A percentile compares a stretch with the other conserved stretches of the same genome.
These are phyloP conservation scores for Adela reaumurella DNA, from an alignment of 2,888 invertebrate species.

Conservation along the genomic window DNA sequence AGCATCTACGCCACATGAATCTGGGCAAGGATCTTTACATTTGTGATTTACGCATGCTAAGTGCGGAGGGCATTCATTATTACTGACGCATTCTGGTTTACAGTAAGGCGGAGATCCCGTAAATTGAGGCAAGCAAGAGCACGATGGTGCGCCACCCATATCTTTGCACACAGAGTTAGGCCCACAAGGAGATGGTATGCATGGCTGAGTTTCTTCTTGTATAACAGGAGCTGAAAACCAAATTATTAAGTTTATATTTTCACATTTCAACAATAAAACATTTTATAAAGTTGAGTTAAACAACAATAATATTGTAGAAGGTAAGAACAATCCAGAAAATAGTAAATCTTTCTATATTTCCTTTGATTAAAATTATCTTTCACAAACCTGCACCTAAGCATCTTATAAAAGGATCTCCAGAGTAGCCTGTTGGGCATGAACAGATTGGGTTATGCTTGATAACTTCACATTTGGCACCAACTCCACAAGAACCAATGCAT, in stretches of 20 bases:
- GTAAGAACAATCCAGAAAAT: too few species aligned
- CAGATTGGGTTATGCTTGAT: slow-evolving; percentile 77
- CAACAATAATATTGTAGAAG: too few species aligned
- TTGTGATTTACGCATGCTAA: slow-evolving; percentile 65
- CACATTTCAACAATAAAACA: too few species aligned
- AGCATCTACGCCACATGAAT: slow-evolving; percentile 69
- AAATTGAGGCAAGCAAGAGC: slow-evolving; percentile 64
- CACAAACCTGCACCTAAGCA: slow-evolving; percentile 52
- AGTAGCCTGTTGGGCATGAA: slow-evolving; percentile 62
- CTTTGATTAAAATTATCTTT: too few species aligned
- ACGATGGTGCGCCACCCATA: slow-evolving; percentile 57
- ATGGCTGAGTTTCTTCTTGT: slow-evolving; percentile 55
- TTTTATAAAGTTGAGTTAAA: too few species aligned
- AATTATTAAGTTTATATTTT: too few species aligned
- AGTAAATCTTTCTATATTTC: too few species aligned
- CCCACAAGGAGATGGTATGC: slow-evolving; percentile 69
- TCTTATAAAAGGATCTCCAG: slow-evolving; percentile 74
- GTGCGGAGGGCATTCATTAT: slow-evolving; percentile 63
- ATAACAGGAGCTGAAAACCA: slow-evolving; percentile 42
- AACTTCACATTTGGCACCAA: slow-evolving; percentile 67
- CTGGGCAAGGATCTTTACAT: slow-evolving; percentile 64
- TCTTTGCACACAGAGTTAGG: slow-evolving; percentile 60
- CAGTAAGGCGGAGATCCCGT: slow-evolving; percentile 75
- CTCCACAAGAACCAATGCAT: slow-evolving; percentile 71
- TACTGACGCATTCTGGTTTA: slow-evolving; percentile 68